Evolutionary conservation across 1,140 invertebrate species (phyloP).

Genomic region (Megalonaias nervosa): DNA sequence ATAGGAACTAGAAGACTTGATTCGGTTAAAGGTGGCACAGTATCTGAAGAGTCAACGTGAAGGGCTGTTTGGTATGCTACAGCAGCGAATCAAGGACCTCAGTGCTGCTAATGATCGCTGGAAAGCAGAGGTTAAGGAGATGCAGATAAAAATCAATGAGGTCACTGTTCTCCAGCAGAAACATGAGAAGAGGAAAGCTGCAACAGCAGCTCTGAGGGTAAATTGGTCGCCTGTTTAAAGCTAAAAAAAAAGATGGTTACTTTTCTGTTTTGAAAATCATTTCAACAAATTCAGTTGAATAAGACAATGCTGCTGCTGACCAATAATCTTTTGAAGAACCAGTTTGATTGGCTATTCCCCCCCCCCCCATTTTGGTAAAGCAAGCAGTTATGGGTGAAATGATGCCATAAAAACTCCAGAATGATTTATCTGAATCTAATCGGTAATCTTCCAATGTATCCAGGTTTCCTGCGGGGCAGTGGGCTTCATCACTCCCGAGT

Average conservation of each 20-base stretch:
- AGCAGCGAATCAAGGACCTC: slow-evolving; percentile 74
- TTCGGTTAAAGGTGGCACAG: slow-evolving; percentile 35
- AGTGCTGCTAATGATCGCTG: slow-evolving; percentile 50
- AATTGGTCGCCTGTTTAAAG: slow-evolving; percentile 2
- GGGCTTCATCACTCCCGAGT: too few species aligned
- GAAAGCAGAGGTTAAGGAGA: slow-evolving; percentile 52
- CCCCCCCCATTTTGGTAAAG: too few species aligned
- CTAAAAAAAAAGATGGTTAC: slow-evolving; percentile 5
- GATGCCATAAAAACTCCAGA: too few species aligned
- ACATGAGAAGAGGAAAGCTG: slow-evolving; percentile 52
- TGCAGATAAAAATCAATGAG: slow-evolving; percentile 57
- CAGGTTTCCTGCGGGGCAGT: too few species aligned
- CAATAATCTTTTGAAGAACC: too few species aligned
- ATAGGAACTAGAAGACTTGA: slow-evolving; percentile 37
- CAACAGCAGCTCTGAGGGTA: slow-evolving; percentile 50
- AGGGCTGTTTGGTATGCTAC: slow-evolving; percentile 25
- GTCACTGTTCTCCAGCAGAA: slow-evolving; percentile 48
- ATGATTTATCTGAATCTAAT: too few species aligned
- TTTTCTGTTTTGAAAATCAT: not conserved
- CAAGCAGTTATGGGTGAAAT: too few species aligned
- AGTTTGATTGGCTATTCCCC: too few species aligned
- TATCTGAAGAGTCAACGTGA: slow-evolving; percentile 34
- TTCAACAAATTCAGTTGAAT: not conserved
- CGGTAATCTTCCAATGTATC: too few species aligned
- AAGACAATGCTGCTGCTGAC: not conserved